Evolutionary conservation across 2,888 invertebrate genomes (phyloP), one percentile per base, ranked within the genome.

Genomic region (Coremacera marginata): DNA sequence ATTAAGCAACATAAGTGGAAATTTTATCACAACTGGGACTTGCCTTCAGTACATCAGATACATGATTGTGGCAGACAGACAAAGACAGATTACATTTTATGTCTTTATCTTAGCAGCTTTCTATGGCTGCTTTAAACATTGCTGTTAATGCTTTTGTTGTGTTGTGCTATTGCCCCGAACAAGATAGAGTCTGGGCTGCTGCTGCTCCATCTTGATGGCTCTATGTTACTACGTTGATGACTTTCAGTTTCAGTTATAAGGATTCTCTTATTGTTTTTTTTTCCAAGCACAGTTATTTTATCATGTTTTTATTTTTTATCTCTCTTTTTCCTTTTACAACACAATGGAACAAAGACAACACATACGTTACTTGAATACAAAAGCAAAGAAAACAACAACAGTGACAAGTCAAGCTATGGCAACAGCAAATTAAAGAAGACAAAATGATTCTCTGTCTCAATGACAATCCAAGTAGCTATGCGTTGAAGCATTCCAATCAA

Each of bases 171-270:
- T 44, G 44, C 44, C 44, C 44, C 44, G 44, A 44, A 44, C 2
- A 14, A 44, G 14, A 44, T 14, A 44, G 11, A 11, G 11, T 11
- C 44, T 44, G 44, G 11, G 44, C 14, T 44, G 44, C 44, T 44
- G 44, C 44, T 44, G 44, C 11, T 44, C 11, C 44, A 44, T 44
- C 11, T 44, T 60, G 25, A 60, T 25, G 60, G 4, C 60, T 27
- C 14, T 27, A 9, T 68, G 68, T 51, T 44, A 49, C 68, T 68
- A 44, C 57, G 51, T 31, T 73, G 73, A 73, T 73, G 73, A 73
- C 63, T 73, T 72, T 62, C 73, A 73, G 63, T 62, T 73, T 51
- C 49, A 19, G 9, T 51, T 49, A 31, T 19, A 51, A 68, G 51
- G 51, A 44, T 68, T 67, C 67, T 37, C 37, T 67, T 65, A 19